Base-by-base conservation (phyloP, 2,113 vertebrate species). In the Isichthys henryi region DNA sequence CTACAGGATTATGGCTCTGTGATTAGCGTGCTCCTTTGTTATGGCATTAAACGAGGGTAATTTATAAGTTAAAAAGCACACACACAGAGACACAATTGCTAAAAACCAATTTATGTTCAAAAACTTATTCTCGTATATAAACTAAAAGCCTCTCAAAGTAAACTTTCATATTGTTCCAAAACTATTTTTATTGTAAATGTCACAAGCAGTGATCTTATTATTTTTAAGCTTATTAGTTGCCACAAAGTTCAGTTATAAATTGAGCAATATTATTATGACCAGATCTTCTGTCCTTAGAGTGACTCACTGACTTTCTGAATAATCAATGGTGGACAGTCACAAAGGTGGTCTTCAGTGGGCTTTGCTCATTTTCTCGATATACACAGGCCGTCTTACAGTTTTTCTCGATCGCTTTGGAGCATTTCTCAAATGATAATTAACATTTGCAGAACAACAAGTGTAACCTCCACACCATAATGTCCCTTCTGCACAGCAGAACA, bases 71-170 rank as follows among this genome's bases (percentile, higher is more conserved):
- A 58, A n/a, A 13, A 86, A 31, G 49, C 84, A 86, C 21, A 70
- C n/a, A 35, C 49, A 52, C 85, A 87, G 27, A 31, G 2, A 3
- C 50, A 56, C 31, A 87, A 52, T 48, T 43, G 35, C 5, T 50
- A 86, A 86, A 89, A 89, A 88, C 88, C 56, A 90, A 70, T 31
- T 84, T 62, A 74, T 58, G 86, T 93, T 94, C 93, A 94, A 93
- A 94, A 91, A 90, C 80, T 90, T 92, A 92, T 93, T 94, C 93
- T 90, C 45, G 92, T 94, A 94, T 91, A 92, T 84, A 93, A 94
- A 93, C 91, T 91, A 92, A 88, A 88, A 31, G 66, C 21, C 89
- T 92, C 93, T 91, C 62, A 89, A 27, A 91, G 88, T 91, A 90
- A 93, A 93, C 19, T 89, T 90, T 89, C 58, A 91, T 90, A 89